These are phyloP conservation scores for Saccostrea echinata DNA, from an alignment of 1,140 invertebrate species.

Conservation along the genomic window DNA sequence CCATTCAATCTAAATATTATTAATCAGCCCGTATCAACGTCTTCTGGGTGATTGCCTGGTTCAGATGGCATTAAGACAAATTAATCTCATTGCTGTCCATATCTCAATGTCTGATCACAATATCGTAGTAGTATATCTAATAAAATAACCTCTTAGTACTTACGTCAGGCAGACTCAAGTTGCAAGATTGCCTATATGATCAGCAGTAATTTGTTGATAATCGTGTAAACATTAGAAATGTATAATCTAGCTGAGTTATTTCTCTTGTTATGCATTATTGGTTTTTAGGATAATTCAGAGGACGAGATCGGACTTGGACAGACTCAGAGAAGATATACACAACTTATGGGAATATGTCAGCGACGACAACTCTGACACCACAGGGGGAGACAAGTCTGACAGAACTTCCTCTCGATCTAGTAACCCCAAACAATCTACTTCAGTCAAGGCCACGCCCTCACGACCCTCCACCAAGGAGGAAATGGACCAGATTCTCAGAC, in stretches of 20 bases:
- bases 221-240: neutral
- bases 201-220: neutral
- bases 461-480: neutral
- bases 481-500: constrained; percentile 1
- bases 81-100: neutral
- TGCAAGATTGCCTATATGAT: neutral
- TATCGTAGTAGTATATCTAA: neutral
- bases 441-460: neutral
- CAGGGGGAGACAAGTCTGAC: neutral
- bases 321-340: neutral
- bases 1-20: no score
- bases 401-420: neutral
- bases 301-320: constrained; percentile 9
- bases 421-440: neutral
- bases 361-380: neutral
- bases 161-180: neutral
- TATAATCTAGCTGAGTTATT: constrained; percentile 13
- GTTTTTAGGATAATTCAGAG: neutral
- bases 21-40: neutral
- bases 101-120: neutral
- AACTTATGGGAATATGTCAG: constrained; percentile 13
- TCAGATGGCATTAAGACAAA: neutral
- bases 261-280: neutral
- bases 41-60: neutral
- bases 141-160: neutral